Evolutionary conservation across 2,113 vertebrate genomes (phyloP), one percentile per base, ranked within the genome.

Genomic region (Ranitomeya imitator): DNA sequence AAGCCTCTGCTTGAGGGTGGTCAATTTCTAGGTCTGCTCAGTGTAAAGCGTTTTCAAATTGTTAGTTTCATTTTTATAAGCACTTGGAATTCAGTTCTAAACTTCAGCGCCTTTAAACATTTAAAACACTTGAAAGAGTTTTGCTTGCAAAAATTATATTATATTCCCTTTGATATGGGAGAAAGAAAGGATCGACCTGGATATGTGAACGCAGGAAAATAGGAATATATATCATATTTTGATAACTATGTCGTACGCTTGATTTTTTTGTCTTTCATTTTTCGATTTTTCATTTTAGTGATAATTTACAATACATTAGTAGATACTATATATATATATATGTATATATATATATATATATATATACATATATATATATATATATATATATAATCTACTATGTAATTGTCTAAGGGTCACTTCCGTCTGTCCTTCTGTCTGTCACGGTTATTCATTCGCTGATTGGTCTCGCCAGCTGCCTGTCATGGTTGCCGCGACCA

Each of bases 11-110:
- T 79, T 89, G 87, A 89, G 87, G 87, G 87, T 89, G 87, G 87
- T 89, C 87, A 89, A 89, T 85, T 89, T 89, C 87, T 84, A 76
- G 87, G 87, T 89, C 87, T 89, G 87, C 87, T 78, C 87, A 89
- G 81, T 85, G 87, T 89, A 89, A 89, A 85, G 87, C 87, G 52
- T 85, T 89, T 89, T 69, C 87, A 89, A 89, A 89, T 89, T 89
- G 87, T 89, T 89, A 89, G 87, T 85, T 89, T 89, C 87, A 89
- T 85, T 89, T 88, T 89, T 89, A 89, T 89, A 89, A 89, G 87
- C 81, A 85, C 87, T 89, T 89, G 87, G 87, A 89, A 85, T 89
- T 89, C 82, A 89, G 65, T 88, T 88, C 87, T 84, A 84, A 88
- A 88, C 87, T 88, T 88, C 71, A 84, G 80, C 54, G 69, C 67